phyloP scores from a whole-genome alignment of 2,888 invertebrate species.

The Papilio gigon region DNA sequence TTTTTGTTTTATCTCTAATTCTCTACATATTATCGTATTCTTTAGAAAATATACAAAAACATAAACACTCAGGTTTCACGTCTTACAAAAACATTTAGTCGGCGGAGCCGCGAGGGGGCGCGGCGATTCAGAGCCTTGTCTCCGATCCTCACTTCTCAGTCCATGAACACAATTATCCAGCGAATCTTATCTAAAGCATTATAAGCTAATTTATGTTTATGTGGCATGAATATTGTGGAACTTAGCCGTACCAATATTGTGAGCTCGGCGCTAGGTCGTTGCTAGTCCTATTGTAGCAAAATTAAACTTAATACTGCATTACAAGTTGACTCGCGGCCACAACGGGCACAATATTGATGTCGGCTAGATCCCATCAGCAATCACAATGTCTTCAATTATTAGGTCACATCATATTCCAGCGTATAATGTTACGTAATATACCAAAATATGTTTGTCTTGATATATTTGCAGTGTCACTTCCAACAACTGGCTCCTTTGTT shows the following conservation, averaged over 20 bases:
- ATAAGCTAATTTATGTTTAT: slow-evolving; percentile 79
- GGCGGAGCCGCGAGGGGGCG: slow-evolving; percentile 43
- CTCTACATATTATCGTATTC: slow-evolving; percentile 58
- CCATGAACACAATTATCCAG: slow-evolving; percentile 82
- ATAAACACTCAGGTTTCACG: slow-evolving; percentile 53
- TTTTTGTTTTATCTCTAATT: slow-evolving; percentile 66
- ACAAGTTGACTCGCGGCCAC: slow-evolving; percentile 26
- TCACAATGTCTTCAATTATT: slow-evolving; percentile 61
- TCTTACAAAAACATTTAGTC: slow-evolving; percentile 48
- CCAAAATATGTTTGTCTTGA: slow-evolving; percentile 83
- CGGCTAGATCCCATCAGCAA: slow-evolving; percentile 67
- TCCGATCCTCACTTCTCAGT: slow-evolving; percentile 70
- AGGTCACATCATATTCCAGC: slow-evolving; percentile 67
- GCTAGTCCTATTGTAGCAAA: slow-evolving; percentile 41
- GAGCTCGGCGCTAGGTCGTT: slow-evolving; percentile 37
- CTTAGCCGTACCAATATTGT: slow-evolving; percentile 65
- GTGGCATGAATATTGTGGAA: slow-evolving; percentile 79
- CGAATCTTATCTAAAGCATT: slow-evolving; percentile 81
- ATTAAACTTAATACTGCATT: slow-evolving; percentile 45
- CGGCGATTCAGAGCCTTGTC: slow-evolving; percentile 21
- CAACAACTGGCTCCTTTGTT: slow-evolving; percentile 58
- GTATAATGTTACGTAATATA: slow-evolving; percentile 78
- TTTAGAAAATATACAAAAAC: slow-evolving; percentile 72
- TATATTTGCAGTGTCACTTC: slow-evolving; percentile 71
- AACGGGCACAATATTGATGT: slow-evolving; percentile 57